Base-by-base conservation (phyloP, 2,113 vertebrate genomes). In the Oenanthe melanoleuca region DNA sequence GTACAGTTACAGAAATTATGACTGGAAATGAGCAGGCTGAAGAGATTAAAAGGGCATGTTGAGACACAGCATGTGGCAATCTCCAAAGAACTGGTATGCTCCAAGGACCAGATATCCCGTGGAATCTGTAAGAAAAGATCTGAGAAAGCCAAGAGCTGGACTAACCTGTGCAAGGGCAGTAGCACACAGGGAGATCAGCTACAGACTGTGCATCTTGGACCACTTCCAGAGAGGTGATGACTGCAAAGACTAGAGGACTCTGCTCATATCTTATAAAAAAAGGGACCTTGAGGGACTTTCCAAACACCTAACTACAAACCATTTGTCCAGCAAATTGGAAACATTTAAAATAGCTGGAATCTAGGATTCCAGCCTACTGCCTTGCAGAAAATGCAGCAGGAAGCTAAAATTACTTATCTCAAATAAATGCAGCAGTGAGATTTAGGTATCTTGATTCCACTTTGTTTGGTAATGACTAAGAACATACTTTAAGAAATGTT, bases 181-280 rank as follows among this genome's bases (percentile, higher is more conserved):
- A 65, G 49, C 1, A 6, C n/a, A 40, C 1, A 0, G 4, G 24
- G 28, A 15, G 10, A 45, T 77, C 67, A 45, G 21, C 6, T 65
- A 15, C 0, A 3, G 28, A 23, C 31, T 33, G 10, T 49, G 24
- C 12, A 11, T 37, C 42, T 59, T 67, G 29, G 56, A 33, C 11
- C 8, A 38, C 20, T 56, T 29, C 26, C 74, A 80, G 52, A 50
- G 80, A 44, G 22, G 9, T 8, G 17, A 72, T 23, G 22, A 29
- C 67, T 80, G 25, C 15, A 45, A 53, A 77, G 5, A 28, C 28
- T 45, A 33, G 29, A 81, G 14, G 9, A 22, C 33, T 74, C 6
- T 33, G n/a, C 28, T 26, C 2, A 34, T 26, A 38, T 7, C 10
- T 69, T 37, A 34, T 34, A 28, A 69, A 73, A 56, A 11, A 80